phyloP scores from a whole-genome alignment of 2,797 vertebrate species.

The Phoeniculus purpureus region DNA sequence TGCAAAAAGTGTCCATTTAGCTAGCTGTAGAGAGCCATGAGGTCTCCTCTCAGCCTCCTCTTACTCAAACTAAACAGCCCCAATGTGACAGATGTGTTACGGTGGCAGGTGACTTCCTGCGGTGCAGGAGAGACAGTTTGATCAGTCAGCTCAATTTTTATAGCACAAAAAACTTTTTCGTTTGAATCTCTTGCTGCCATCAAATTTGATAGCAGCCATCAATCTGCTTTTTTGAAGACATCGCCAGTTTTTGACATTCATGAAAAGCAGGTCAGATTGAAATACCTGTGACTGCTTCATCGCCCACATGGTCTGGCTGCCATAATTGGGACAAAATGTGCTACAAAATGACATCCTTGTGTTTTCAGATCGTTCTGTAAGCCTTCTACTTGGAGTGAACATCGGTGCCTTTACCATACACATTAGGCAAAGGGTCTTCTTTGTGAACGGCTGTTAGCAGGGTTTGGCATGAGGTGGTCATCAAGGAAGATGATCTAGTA shows the following conservation, averaged over 20 bases:
- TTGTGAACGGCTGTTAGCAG: background rate
- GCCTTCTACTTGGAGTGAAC: background rate
- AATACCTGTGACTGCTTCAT: constrained; percentile 61
- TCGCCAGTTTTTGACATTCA: constrained; percentile 66
- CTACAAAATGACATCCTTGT: constrained; percentile 17
- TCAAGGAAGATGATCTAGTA: background rate
- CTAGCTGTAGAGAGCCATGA: too few species aligned
- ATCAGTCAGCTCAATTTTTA: constrained; percentile 71
- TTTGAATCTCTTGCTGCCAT: constrained; percentile 55
- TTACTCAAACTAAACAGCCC: too few species aligned
- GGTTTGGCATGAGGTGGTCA: background rate
- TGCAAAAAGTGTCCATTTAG: too few species aligned
- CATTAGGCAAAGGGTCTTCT: background rate
- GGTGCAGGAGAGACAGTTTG: constrained; percentile 34
- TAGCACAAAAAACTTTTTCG: constrained; percentile 54
- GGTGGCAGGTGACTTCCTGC: constrained; percentile 15
- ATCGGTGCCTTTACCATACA: background rate
- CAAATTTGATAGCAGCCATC: constrained; percentile 71
- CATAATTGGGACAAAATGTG: constrained; percentile 58
- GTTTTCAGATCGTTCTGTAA: constrained; percentile 50
- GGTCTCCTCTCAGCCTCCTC: too few species aligned
- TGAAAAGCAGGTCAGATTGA: constrained; percentile 66
- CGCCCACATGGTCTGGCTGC: constrained; percentile 13
- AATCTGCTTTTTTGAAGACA: constrained; percentile 58
- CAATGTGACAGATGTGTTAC: background rate